phyloP scores from a whole-genome alignment of 2,888 invertebrate genomes.

The Acleris emargana region DNA sequence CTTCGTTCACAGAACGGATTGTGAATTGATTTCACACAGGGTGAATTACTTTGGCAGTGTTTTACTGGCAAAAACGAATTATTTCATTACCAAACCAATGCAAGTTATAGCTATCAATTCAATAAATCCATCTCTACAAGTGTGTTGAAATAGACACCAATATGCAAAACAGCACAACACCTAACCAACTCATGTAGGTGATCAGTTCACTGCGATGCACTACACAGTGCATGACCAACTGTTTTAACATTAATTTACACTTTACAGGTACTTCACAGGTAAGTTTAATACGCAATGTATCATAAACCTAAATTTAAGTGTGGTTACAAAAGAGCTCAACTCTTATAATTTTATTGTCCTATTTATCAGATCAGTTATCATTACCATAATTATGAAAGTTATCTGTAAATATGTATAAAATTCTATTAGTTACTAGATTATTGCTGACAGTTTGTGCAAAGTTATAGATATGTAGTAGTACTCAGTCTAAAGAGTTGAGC shows the following conservation, averaged over 20 bases:
- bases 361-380: slow-evolving; percentile 56
- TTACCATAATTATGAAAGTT: slow-evolving; percentile 38
- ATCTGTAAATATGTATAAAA: slow-evolving; percentile 50
- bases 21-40: slow-evolving; percentile 74
- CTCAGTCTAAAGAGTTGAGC: slow-evolving; percentile 65
- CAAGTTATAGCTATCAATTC: slow-evolving; percentile 64
- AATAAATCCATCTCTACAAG: slow-evolving; percentile 64
- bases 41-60: slow-evolving; percentile 83
- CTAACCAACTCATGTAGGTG: slow-evolving; percentile 55
- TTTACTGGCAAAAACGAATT: slow-evolving; percentile 69
- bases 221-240: slow-evolving; percentile 59
- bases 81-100: slow-evolving; percentile 64
- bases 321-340: slow-evolving; percentile 78
- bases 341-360: slow-evolving; percentile 49
- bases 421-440: slow-evolving; percentile 45
- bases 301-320: slow-evolving; percentile 74
- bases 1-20: slow-evolving; percentile 82
- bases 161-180: slow-evolving; percentile 76
- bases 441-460: slow-evolving; percentile 56
- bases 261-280: slow-evolving; percentile 83
- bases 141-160: slow-evolving; percentile 71
- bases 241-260: slow-evolving; percentile 75
- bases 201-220: slow-evolving; percentile 81
- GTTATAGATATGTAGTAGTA: slow-evolving; percentile 61
- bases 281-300: slow-evolving; percentile 76